A percentile compares a stretch with the other conserved stretches of the same genome.
phyloP scores from a whole-genome alignment of 53 echinoderm and acorn worm genomes.

The Patiria pectinifera region DNA sequence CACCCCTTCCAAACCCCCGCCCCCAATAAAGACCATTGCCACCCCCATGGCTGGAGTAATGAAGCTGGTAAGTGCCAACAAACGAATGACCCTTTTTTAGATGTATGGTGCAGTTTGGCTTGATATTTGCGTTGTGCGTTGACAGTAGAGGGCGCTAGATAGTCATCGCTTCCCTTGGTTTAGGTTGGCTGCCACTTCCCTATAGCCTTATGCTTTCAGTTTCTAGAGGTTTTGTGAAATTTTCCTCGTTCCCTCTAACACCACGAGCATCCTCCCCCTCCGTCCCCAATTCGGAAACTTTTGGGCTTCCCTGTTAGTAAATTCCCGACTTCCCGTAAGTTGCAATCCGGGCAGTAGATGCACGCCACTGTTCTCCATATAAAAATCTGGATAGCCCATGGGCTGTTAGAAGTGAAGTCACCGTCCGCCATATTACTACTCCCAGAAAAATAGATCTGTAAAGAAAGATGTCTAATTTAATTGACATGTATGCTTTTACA shows the following conservation, averaged over 20 bases:
- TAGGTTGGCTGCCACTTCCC: not conserved
- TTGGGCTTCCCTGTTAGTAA: not conserved
- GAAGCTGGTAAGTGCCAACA: conserved; percentile 52
- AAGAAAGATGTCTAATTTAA: too few species aligned
- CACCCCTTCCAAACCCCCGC: not conserved
- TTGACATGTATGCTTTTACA: too few species aligned
- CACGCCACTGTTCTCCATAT: not conserved
- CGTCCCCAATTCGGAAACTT: too few species aligned
- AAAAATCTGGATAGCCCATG: too few species aligned
- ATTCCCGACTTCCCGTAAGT: not conserved
- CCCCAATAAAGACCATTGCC: conserved; percentile 38
- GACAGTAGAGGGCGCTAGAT: conserved; percentile 7
- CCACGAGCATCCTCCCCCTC: not conserved
- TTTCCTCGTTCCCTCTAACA: too few species aligned
- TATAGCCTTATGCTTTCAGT: not conserved
- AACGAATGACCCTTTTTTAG: not conserved
- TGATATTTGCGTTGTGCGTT: not conserved
- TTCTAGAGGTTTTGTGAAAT: not conserved
- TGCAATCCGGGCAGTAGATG: not conserved
- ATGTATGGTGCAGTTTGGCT: not conserved
- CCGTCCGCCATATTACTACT: too few species aligned
- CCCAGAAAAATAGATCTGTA: too few species aligned
- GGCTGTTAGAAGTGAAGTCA: too few species aligned
- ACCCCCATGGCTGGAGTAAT: conserved; percentile 61
- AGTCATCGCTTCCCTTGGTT: not conserved